Evolutionary conservation across 2,888 invertebrate genomes (phyloP), one percentile per base, ranked within the genome.

Genomic region (Sympetrum striolatum): DNA sequence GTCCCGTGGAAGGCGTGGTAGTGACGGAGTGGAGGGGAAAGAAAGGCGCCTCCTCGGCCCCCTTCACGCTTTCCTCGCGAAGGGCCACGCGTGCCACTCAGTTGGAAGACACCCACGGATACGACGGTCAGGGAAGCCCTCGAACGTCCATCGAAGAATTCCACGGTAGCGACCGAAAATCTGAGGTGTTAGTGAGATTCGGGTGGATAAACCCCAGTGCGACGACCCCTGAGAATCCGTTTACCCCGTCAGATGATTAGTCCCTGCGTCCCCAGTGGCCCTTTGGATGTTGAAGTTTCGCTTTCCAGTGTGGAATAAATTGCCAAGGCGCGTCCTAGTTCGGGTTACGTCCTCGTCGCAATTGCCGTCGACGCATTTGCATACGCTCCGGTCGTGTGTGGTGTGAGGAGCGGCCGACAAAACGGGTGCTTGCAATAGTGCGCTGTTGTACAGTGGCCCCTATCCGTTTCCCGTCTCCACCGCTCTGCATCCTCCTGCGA

Each of bases 11-110:
- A 25, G 37, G 90, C 37, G 22, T 39, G 18, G 90, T 22, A 31
- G 86, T n/a, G 12, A 25, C 35, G 86, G 48, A 37, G 73, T 35
- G 79, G 79, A 18, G 35, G 44, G 73, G 64, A 25, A 31, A n/a
- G 44, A 37, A 58, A 64, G 79, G 82, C 90, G 91, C 81, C 81
- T 64, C 90, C 90, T 91, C 91, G 82, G 90, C 91, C 44, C 60
- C 53, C 86, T 80, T 80, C 90, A 25, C 58, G 53, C 64, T 64
- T 44, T 86, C 53, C 53, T 53, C 35, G 60, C 37, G 18, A 86
- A 37, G 60, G 10, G 12, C 35, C 58, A 31, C 60, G 86, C 86
- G 58, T 60, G 86, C 86, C 35, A 37, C 60, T 82, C 86, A 86
- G 86, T 86, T 86, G 86, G 86, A 86, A 86, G 86, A 60, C 86